Conservation (phyloP, 2,888 invertebrate genomes). For the Homarus gammarus region DNA sequence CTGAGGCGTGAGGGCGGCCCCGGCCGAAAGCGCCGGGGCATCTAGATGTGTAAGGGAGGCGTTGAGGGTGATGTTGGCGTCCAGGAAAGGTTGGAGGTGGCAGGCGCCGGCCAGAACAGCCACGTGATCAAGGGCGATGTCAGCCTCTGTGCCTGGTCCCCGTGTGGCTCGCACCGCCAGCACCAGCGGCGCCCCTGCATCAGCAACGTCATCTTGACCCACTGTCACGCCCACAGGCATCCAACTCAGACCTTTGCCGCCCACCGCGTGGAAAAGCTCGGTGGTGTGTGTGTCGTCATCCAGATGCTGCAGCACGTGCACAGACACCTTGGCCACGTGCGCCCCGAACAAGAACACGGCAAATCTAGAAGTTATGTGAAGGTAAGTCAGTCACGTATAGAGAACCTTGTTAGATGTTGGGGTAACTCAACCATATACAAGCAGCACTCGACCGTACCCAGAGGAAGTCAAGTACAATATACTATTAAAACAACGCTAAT, state of each 20-base stretch:
- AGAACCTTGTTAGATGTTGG: no score
- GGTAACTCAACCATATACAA: no score
- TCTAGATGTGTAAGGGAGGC: conserved; percentile 17
- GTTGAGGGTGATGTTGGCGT: conserved; percentile 39
- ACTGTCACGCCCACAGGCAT: conserved; percentile 57
- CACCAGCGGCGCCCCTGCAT: conserved; percentile 53
- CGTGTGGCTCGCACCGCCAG: conserved; percentile 63
- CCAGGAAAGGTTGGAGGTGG: conserved; percentile 30
- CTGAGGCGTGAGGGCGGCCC: conserved; percentile 40
- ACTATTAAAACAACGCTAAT: no score
- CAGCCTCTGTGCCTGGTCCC: conserved; percentile 66
- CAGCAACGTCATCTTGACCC: conserved; percentile 31
- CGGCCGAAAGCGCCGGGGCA: conserved; percentile 48
- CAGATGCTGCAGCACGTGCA: conserved; percentile 50
- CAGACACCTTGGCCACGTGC: conserved; percentile 64
- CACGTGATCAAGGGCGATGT: conserved; percentile 72
- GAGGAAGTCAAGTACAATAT: no score
- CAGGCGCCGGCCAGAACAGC: conserved; percentile 55
- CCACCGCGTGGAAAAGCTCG: conserved; percentile 57
- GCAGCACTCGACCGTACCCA: no score
- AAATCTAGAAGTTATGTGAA: conserved; percentile 65
- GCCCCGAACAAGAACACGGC: conserved; percentile 68
- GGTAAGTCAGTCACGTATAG: no score
- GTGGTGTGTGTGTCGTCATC: conserved; percentile 16
- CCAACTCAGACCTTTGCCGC: conserved; percentile 67